Base-by-base conservation (phyloP, 1,140 invertebrate species). In the Adoxophyes honmai region DNA sequence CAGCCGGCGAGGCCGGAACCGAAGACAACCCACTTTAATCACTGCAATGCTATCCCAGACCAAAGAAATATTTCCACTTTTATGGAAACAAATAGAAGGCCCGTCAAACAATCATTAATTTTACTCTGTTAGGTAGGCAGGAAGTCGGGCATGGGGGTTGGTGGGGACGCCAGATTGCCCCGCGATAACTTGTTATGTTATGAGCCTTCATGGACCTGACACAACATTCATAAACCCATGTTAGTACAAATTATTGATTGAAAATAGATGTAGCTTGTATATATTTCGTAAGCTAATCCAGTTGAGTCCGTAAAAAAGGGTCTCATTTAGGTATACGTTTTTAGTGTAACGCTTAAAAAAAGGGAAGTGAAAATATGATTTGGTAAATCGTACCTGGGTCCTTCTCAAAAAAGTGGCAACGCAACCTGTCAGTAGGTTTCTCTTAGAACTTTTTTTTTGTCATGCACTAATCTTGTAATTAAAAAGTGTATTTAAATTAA, bases 21-120 rank as follows among this genome's bases (percentile, higher is more conserved):
- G 75, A 18, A 74, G 71, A 71, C 68, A 73, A 68, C 66, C 65
- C 59, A 66, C 62, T 59, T 53, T 72, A 78, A 78, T 72, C 66
- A 68, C 57, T 59, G 64, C 62, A 59, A 52, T 34, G 15, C 11
- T 52, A 52, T 52, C 10, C 42, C 13, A 48, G 21, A 13, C 48
- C 62, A 70, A 73, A 76, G 70, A 65, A 66, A 70, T 64, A 52
- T 64, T 73, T 65, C 52, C 55, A 62, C 54, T 63, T 65, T 39
- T 64, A 75, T 72, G 64, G 77, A 79, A 76, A 75, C 72, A 75
- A 81, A 78, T 78, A 73, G 74, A 67, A 60, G 55, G 54, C 64
- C 59, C 65, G 70, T 73, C 57, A 73, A 75, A 73, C 36, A 66
- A 69, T 72, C 78, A 81, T 87, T 87, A 81, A 78, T 78, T 76